Evolutionary conservation across 2,113 vertebrate species (phyloP).

Genomic region (Gobiocypris rarus): DNA sequence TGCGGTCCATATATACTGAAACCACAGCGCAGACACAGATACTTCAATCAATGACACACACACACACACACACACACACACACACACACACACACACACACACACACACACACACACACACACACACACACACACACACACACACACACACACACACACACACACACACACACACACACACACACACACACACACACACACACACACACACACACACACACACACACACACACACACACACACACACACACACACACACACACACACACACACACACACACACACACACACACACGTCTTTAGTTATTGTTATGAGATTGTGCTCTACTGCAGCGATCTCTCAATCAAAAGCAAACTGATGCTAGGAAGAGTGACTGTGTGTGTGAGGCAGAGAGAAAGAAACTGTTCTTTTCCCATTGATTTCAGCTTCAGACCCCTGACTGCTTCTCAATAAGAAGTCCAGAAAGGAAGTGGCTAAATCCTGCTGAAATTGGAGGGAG

Average conservation of each 20-base stretch:
- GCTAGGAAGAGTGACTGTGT: conserved; percentile 29
- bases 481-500: conserved; percentile 72
- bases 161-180: conserved; percentile 11
- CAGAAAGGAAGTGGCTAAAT: conserved; percentile 77
- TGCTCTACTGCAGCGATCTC: not conserved
- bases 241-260: conserved; percentile 21
- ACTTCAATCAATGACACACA: conserved; percentile 18
- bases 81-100: conserved; percentile 7
- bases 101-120: conserved; percentile 9
- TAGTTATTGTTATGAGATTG: conserved; percentile 11
- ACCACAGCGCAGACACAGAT: not conserved
- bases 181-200: conserved; percentile 21
- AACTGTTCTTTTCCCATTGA: conserved; percentile 75
- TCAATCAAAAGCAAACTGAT: conserved; percentile 36
- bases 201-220: conserved; percentile 25
- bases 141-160: conserved; percentile 7
- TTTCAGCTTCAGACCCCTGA: conserved; percentile 69
- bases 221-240: conserved; percentile 23
- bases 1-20: not conserved
- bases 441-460: conserved; percentile 68
- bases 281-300: conserved; percentile 8
- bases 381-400: conserved; percentile 54
- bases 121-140: conserved; percentile 7
- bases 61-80: conserved; percentile 7
- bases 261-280: conserved; percentile 25